Evolutionary conservation across 1,140 invertebrate genomes (phyloP), one percentile per base, ranked within the genome.

Genomic region (Onthophagus taurus): DNA sequence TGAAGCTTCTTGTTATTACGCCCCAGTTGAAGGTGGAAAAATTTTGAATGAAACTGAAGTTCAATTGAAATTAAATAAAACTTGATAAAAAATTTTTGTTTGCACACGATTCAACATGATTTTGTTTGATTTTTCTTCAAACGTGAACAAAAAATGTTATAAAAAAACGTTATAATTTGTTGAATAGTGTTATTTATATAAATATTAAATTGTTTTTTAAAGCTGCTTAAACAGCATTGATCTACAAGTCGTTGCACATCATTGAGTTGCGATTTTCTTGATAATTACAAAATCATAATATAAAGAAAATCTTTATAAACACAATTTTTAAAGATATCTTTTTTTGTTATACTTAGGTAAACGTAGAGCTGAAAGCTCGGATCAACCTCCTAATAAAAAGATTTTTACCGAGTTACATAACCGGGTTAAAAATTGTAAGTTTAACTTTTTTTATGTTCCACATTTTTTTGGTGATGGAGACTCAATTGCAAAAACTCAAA

Each of bases 1-100:
- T 55, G 87, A 90, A 57, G 77, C 81, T 57, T 88, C 84, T 17
- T 84, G 81, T 61, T 89, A 87, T 61, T 89, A 89, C 60, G 83
- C 83, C 24, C 78, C 84, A 2, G 80, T 89, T 7, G 85, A 89
- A 60, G 83, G 77, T 13, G 78, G 79, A 20, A 81, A 82, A 61
- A 74, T 77, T 44, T 55, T 74, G 2, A 60, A 54, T 0, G 63
- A 66, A 5, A 60, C 49, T 3, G 54, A 57, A 33, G 43, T 54
- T 12, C 45, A 49, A 19, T 24, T 50, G 3, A 51, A 49, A 35
- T 29, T 55, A 13, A 45, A 48, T n/a, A 55, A 53, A 48, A 59
- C 53, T 44, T 57, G 47, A 56, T 20, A n/a, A 7, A 19, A 17
- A n/a, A 16, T n/a, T n/a, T n/a, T n/a, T n/a, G n/a, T n/a, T 6